These are phyloP conservation scores for Drosophila albomicans DNA, from an alignment of 1,140 invertebrate species.

Conservation along the genomic window DNA sequence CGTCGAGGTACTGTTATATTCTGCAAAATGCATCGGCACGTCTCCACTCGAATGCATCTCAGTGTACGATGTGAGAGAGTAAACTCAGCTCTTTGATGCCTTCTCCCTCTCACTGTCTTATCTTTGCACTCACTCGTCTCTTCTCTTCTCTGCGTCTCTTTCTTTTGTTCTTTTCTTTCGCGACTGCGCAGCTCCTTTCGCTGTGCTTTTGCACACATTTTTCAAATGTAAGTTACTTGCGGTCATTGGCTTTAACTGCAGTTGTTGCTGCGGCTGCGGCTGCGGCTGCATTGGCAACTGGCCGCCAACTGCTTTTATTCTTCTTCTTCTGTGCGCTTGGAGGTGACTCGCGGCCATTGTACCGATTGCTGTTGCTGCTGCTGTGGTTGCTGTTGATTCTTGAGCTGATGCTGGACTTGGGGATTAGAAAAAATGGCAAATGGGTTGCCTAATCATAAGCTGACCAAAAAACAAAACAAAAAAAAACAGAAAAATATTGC, in stretches of 20 bases:
- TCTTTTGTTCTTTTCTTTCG: conserved; percentile 23
- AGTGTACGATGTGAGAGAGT: conserved; percentile 29
- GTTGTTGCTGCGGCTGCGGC: conserved; percentile 1
- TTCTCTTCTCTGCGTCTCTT: conserved; percentile 7
- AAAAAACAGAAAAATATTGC: background rate
- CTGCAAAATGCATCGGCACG: conserved; percentile 69
- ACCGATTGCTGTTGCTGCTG: conserved; percentile 50
- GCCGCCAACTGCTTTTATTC: conserved; percentile 16
- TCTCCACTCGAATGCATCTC: conserved; percentile 34
- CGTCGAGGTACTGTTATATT: conserved; percentile 78
- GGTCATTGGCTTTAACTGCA: conserved; percentile 84
- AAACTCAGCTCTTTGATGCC: conserved; percentile 14
- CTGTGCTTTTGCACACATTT: conserved; percentile 84
- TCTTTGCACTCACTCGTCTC: conserved; percentile 7
- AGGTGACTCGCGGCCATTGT: conserved; percentile 67
- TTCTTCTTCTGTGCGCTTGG: conserved; percentile 20
- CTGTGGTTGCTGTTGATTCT: background rate
- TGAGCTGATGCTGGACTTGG: background rate
- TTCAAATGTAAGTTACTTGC: conserved; percentile 85
- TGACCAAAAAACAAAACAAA: conserved; percentile 11
- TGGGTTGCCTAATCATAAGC: conserved; percentile 41
- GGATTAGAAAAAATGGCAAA: conserved; percentile 15
- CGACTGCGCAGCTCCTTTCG: conserved; percentile 70
- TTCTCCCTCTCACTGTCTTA: conserved; percentile 17
- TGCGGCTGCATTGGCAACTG: conserved; percentile 40